These are phyloP conservation scores for Oedothorax gibbosus DNA, from an alignment of 1,140 invertebrate species.

Conservation along the genomic window DNA sequence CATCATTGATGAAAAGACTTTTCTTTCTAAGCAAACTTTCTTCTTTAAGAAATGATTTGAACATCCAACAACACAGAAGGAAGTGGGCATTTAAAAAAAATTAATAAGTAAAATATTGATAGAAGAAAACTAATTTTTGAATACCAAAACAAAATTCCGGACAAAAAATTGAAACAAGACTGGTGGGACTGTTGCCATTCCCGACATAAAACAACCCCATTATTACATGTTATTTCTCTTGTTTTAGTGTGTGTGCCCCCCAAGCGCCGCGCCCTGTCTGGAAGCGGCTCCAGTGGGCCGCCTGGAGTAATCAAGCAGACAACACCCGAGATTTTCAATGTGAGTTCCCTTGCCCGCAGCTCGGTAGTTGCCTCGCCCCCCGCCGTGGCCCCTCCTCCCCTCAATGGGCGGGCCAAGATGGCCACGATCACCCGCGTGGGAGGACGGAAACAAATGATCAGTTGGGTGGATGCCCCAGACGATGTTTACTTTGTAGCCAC, in stretches of 20 bases:
- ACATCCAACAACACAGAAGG: too few relatives aligned
- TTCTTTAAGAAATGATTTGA: too few relatives aligned
- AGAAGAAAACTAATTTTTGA: too few relatives aligned
- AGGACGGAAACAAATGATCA: conserved; percentile 85
- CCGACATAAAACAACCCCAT: too few relatives aligned
- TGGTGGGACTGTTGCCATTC: too few relatives aligned
- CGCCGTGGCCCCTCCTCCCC: conserved; percentile 56
- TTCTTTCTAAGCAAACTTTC: too few relatives aligned
- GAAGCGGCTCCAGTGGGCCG: background rate
- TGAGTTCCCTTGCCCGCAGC: conserved; percentile 63
- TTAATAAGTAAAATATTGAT: too few relatives aligned
- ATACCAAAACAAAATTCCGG: too few relatives aligned
- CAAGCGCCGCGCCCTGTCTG: conserved; percentile 49
- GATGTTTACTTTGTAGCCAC: conserved; percentile 95
- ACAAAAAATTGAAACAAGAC: too few relatives aligned
- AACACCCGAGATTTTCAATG: conserved; percentile 57
- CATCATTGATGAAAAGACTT: too few relatives aligned
- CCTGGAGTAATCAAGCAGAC: conserved; percentile 44
- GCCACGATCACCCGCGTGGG: conserved; percentile 75
- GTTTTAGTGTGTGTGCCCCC: conserved; percentile 40
- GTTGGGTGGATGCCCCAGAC: conserved; percentile 97
- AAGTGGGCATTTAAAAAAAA: too few relatives aligned
- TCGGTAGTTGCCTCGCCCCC: conserved; percentile 62
- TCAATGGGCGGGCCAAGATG: conserved; percentile 79
- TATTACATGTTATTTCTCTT: conserved; percentile 8